Evolutionary conservation across 2,888 invertebrate species (phyloP), one percentile per base, ranked within the genome.

Genomic region (Halictus ligatus): DNA sequence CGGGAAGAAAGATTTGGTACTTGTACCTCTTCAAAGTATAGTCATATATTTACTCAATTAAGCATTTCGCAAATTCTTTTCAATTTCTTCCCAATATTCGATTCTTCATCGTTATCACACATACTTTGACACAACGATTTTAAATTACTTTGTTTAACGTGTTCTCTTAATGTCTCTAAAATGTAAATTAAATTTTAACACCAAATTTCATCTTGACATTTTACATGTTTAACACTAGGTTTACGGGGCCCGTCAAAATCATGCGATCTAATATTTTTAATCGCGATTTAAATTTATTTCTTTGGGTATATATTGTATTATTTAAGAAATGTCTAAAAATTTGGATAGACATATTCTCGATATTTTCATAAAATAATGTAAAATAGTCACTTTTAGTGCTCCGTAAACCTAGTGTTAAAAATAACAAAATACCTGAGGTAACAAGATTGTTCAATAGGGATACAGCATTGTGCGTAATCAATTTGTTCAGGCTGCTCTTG

Each of bases 381-480:
- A 46, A 46, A 46, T 15, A 48, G 48, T 48, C 5, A 15, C 5
- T 48, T 15, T 48, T 5, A 48, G n/a, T n/a, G 58, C 12, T 5
- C 58, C n/a, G 12, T 58, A 58, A 58, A 58, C 58, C 58, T n/a
- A n/a, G 58, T n/a, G 12, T 58, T 15, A 50, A 46, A 78, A 21
- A 21, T 64, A 64, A 21, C 12, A 10, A 50, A 50, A 58, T 90
- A 94, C 94, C 94, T 89, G 94, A 93, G 85, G 96, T 96, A 7
- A 95, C 93, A 0, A 96, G 95, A 12, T 96, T 95, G 73, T 96
- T 95, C 1, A 96, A 92, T 75, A 96, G 95, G 1, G 96, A 95
- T 0, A 96, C 86, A 8, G 96, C 92, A 91, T 96, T 96, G 89
- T 96, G 95, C 0, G 96, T 95, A 1, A 96, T 96, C 81, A 96